Evolutionary conservation across 2,888 invertebrate species (phyloP).

Genomic region (Polia nebulosa): DNA sequence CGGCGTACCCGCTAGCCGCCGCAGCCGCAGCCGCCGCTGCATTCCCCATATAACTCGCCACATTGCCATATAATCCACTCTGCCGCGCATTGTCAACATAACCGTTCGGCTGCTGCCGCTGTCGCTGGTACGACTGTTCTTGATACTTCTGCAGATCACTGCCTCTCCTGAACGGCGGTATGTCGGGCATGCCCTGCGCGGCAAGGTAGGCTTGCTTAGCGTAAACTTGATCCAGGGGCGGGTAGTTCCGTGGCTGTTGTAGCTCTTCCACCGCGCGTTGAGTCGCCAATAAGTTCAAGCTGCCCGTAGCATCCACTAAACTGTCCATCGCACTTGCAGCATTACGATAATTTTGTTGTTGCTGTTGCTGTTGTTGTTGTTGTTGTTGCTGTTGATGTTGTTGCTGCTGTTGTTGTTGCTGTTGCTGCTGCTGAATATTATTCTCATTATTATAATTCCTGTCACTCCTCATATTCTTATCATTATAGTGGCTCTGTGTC

Average conservation of each 20-base stretch:
- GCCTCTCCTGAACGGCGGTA: slow-evolving; percentile 77
- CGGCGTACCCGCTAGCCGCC: slow-evolving; percentile 66
- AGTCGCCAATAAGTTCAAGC: slow-evolving; percentile 78
- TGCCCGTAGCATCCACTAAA: slow-evolving; percentile 82
- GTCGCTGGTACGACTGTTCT: slow-evolving; percentile 78
- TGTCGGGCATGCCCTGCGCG: slow-evolving; percentile 76
- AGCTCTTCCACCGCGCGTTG: slow-evolving; percentile 75
- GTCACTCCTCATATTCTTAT: slow-evolving; percentile 79
- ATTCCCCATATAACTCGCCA: slow-evolving; percentile 56
- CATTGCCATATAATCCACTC: slow-evolving; percentile 60
- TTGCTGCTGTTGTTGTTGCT: slow-evolving; percentile 19
- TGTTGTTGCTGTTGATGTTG: slow-evolving; percentile 27
- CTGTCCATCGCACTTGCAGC: slow-evolving; percentile 78
- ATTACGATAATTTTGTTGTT: slow-evolving; percentile 71
- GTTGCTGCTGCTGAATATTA: slow-evolving; percentile 67
- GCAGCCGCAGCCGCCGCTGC: slow-evolving; percentile 53
- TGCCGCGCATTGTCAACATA: slow-evolving; percentile 80
- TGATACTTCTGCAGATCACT: slow-evolving; percentile 79
- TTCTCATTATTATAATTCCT: slow-evolving; percentile 77
- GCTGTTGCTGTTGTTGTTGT: slow-evolving; percentile 42
- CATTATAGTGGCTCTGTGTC: slow-evolving; percentile 76
- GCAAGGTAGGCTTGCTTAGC: slow-evolving; percentile 63
- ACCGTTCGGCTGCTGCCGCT: slow-evolving; percentile 79
- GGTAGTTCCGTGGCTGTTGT: slow-evolving; percentile 75
- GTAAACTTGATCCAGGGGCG: slow-evolving; percentile 76